Evolutionary conservation across 2,797 vertebrate genomes (phyloP), one percentile per base, ranked within the genome.

Genomic region (Aphelocoma californica): DNA sequence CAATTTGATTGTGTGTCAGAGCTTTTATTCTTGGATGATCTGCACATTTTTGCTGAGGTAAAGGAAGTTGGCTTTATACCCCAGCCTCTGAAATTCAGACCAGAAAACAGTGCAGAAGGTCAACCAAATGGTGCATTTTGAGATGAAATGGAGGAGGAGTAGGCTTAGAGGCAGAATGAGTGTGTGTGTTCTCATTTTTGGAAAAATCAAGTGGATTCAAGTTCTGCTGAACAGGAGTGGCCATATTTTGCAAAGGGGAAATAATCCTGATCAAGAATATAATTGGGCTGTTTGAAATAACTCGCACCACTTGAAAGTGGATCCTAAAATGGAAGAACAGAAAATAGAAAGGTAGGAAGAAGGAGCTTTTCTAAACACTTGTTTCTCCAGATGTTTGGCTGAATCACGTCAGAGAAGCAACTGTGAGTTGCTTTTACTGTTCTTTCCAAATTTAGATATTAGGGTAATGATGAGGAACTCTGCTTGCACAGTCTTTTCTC

Each of bases 1-100:
- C 28, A 42, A n/a, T 38, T 18, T 32, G 24, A 17, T 50, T 0
- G 0, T 6, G 8, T 31, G 4, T 38, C 38, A 61, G 54, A 61
- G 57, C 24, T 61, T 50, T 69, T 69, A 4, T 12, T 86, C 47
- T 40, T 40, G 28, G 21, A 25, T 79, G 12, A 12, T 65, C 40
- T 6, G 4, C 20, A 14, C 5, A 0, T 72, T 93, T 81, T 54
- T 84, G 32, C 28, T 56, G 47, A 75, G 5, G 3, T 0, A 4
- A 47, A 42, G 16, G 44, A 58, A 50, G 32, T 34, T 57, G 51
- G 24, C 12, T 90, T 78, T 38, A 14, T 20, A 29, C 40, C 26
- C 32, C 62, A 81, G 32, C 23, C 8, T 7, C 42, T 47, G 71
- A 83, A 81, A 64, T 71, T 78, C 45, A 57, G 21, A 78, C 8